These are phyloP conservation scores for Porites evermanni DNA, from an alignment of 92 coral and sea anemone species.

Conservation along the genomic window DNA sequence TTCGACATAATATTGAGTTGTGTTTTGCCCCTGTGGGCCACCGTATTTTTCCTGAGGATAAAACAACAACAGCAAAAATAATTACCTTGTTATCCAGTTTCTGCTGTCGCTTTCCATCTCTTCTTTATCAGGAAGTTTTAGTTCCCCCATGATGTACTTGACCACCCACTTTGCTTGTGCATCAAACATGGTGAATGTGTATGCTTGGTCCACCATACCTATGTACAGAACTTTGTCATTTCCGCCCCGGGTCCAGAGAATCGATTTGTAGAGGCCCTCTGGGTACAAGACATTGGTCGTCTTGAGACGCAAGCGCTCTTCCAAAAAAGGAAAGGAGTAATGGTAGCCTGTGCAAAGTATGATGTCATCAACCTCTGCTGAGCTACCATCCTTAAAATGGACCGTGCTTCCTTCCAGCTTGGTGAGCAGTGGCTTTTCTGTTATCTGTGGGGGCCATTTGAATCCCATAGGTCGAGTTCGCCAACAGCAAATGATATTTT, in stretches of 20 bases:
- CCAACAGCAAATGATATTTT: conserved; percentile 41
- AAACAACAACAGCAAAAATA: too few species aligned
- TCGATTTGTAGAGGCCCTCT: conserved; percentile 43
- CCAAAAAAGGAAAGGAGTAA: conserved; percentile 41
- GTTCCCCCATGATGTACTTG: conserved; percentile 54
- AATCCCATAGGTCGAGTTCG: conserved; percentile 64
- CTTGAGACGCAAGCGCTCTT: conserved; percentile 49
- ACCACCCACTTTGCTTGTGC: conserved; percentile 62
- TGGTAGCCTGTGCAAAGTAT: conserved; percentile 64
- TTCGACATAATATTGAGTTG: too few species aligned
- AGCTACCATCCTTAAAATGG: conserved; percentile 56
- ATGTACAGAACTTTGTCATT: conserved; percentile 59
- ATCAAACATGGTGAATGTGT: conserved; percentile 58
- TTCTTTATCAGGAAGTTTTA: conserved; percentile 40
- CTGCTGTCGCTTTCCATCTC: conserved; percentile 42
- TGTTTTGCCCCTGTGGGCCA: too few species aligned
- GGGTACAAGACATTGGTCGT: conserved; percentile 33
- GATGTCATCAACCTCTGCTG: conserved; percentile 54
- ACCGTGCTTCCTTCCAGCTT: conserved; percentile 51
- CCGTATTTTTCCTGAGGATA: too few species aligned
- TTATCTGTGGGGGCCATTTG: conserved; percentile 54
- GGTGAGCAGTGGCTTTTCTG: conserved; percentile 51
- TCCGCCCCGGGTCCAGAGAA: conserved; percentile 42
- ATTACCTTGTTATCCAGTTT: conserved; percentile 48
- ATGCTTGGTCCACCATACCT: conserved; percentile 37